Base-by-base conservation (phyloP, 1,140 invertebrate species). In the Meloidogyne floridensis region DNA sequence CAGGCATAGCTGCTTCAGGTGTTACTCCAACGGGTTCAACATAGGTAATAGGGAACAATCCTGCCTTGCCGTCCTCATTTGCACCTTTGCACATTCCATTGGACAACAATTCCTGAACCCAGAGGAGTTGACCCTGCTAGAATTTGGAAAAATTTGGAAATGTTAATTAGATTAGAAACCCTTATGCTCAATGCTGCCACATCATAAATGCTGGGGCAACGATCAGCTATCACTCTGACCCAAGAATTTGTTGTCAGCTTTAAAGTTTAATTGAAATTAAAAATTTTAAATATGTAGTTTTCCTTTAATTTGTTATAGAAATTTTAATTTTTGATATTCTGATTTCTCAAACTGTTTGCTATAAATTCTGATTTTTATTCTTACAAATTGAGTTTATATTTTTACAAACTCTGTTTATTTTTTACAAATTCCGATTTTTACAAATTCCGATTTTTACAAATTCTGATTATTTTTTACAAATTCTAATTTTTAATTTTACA, bases 141-240 rank as follows among this genome's bases (percentile, higher is more conserved):
- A 87, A 81, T 18, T 11, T 9, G 2, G 72, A 32, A 59, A 65
- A 56, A 51, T 20, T 32, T 32, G 32, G 84, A 82, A 82, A 78
- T 59, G 81, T 83, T 7, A 70, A 71, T 53, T 9, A 15, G 1
- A 79, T 53, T 43, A 76, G 9, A 80, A 77, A 88, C 83, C 65
- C 72, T 79, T 53, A 87, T 51, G 53, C n/a, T 75, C 11, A 87
- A 65, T 18, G 85, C 80, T 8, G 87, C 87, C 4, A 56, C 43
- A 75, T 87, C 86, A 73, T 87, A 87, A 43, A 84, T 87, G 43
- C 79, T 85, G 10, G 86, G 84, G 2, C 54, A 74, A 13, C 86
- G 76, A 56, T 82, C 84, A n/a, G 82, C 77, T 7, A 84, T 85
- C 10, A 86, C 84, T 54, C 80, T 72, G 2, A 86, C 86, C 56